Base-by-base conservation (phyloP, 37 sponge, comb jelly and placozoan genomes). In the Beroe ovata region DNA sequence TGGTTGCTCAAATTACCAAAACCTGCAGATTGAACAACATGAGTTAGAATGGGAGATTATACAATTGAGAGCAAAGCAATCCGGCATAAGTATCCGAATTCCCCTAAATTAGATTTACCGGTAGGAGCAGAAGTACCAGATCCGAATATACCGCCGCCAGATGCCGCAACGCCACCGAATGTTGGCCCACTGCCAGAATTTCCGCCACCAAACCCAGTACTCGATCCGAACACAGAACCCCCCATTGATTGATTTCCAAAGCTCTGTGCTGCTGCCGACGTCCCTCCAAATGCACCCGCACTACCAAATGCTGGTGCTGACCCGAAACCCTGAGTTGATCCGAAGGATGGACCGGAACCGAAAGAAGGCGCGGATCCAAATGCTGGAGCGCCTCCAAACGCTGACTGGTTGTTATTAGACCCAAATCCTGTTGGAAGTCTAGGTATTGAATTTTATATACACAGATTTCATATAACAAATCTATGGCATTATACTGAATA, bases 231-330 rank as follows among this genome's bases (percentile, higher is more conserved):
- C 22, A 77, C 54, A 19, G 54, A 39, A 14, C 84, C 84, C 8
- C 84, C 84, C 22, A 54, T 41, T 25, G 69, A 37, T 37, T 66
- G 69, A 30, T 8, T 66, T 39, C 84, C 84, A n/a, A 39, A 39
- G 23, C 47, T 19, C 4, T 25, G 22, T 20, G 63, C 19, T 77
- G 84, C 35, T 16, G 71, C 38, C 21, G 84, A 33, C 20, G 42
- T 8, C 26, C 38, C 84, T 23, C 84, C 84, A 36, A 77, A 77
- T 0, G 23, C 84, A 77, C 54, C 84, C 4, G 28, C 26, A 20
- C 38, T n/a, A 36, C 84, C 84, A 77, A 77, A 77, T 14, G 84
- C 35, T 36, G 84, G 84, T n/a, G 84, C 33, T 0, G 84, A 42
- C 4, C 84, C 84, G 33, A 77, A 77, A n/a, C 36, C 84, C 6